A percentile compares a stretch with the other conserved stretches of the same genome.
Evolutionary conservation across 2,888 invertebrate genomes (phyloP).

Genomic region (Teleogryllus oceanicus): DNA sequence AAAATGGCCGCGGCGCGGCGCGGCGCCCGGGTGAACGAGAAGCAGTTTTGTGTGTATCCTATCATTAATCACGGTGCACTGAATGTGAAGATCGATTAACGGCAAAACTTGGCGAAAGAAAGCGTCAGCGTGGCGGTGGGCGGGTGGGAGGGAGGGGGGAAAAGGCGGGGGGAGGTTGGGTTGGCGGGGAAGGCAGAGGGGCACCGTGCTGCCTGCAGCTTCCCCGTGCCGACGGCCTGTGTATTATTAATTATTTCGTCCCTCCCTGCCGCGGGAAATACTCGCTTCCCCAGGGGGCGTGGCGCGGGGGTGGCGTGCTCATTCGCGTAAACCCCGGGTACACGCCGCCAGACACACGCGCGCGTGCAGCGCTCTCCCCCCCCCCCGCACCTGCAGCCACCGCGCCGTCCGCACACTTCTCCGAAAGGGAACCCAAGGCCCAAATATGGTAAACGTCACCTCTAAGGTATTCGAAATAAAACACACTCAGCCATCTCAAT

Average conservation of each 20-base stretch:
- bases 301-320: not conserved
- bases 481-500: too few species aligned
- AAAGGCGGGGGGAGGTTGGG: not conserved
- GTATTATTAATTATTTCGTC: slow-evolving; percentile 28
- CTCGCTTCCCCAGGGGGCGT: not conserved
- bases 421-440: too few species aligned
- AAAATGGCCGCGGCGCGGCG: too few species aligned
- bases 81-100: slow-evolving; percentile 34
- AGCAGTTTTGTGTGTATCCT: slow-evolving; percentile 21
- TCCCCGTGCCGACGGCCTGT: not conserved
- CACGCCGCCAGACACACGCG: too few species aligned
- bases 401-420: too few species aligned
- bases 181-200: not conserved
- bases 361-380: too few species aligned
- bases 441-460: too few species aligned
- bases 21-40: slow-evolving; percentile 1
- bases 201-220: too few species aligned
- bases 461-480: too few species aligned
- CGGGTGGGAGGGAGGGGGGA: not conserved
- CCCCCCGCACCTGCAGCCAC: too few species aligned
- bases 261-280: not conserved
- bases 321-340: not conserved
- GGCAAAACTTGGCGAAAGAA: slow-evolving; percentile 27
- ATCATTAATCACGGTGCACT: slow-evolving; percentile 34
- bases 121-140: not conserved